Evolutionary conservation across 1,140 invertebrate species (phyloP), one percentile per base, ranked within the genome.

Genomic region (Apis cerana): DNA sequence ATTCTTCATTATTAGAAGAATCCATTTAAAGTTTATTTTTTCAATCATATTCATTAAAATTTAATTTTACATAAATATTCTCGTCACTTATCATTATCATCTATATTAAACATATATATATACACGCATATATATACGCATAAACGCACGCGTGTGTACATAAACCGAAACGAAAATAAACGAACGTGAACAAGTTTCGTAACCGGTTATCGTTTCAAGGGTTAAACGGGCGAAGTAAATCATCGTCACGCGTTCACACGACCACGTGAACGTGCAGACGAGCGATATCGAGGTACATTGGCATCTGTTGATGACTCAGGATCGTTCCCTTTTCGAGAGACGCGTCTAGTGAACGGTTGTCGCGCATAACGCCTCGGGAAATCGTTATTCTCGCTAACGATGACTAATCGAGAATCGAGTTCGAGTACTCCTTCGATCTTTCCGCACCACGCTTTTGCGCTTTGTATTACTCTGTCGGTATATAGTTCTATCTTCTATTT

Each of bases 291-390:
- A 80, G 61, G 74, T 88, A 78, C 85, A 54, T 82, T 85, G 85
- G 68, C 78, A 87, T 74, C 65, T 80, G 54, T 83, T 61, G 82
- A 85, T 88, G 86, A 88, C 69, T 88, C 86, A 87, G 75, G 54
- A 87, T 81, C 78, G 64, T 61, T 80, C 65, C 78, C 86, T 88
- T 88, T 88, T 65, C 65, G 48, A 87, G 78, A 88, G 85, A 84
- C 82, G 65, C 50, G 78, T 85, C 69, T 65, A 64, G 85, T n/a
- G 85, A 70, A 67, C 64, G 79, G 52, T 69, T 75, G 48, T 75
- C 33, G 33, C 33, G 74, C 54, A 75, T 68, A 80, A 68, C 59
- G 67, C 75, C 81, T 72, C 68, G 81, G 72, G 77, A 52, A 75
- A 77, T 87, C 85, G 83, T 87, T 76, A 61, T 64, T 52, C 77